These are phyloP conservation scores for Coleophora flavipennella DNA, from an alignment of 2,888 invertebrate species.

Conservation along the genomic window DNA sequence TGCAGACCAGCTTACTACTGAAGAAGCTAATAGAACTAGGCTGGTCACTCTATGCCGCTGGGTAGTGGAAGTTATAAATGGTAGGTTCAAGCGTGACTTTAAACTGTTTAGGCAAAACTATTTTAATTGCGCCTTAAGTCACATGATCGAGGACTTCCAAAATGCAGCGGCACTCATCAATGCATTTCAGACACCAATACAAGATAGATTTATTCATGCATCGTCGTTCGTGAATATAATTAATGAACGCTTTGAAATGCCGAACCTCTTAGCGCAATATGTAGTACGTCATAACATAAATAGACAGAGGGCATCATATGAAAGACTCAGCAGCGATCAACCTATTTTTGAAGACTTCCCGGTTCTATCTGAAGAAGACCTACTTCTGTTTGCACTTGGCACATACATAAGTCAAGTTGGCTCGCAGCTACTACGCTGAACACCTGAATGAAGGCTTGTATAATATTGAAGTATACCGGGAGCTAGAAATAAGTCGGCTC, in stretches of 20 bases:
- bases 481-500: background rate
- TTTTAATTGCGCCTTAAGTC: constrained; percentile 6
- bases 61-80: no score
- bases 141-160: background rate
- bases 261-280: constrained; percentile 1
- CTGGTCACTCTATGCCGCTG: constrained; percentile 9
- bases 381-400: constrained; percentile 8
- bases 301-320: constrained; percentile 2
- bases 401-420: constrained; percentile 11
- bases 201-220: constrained; percentile 5
- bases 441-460: constrained; percentile 1
- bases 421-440: constrained; percentile 11
- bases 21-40: constrained; percentile 10
- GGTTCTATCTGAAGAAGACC: background rate
- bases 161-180: constrained; percentile 5
- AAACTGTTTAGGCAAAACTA: constrained; percentile 10
- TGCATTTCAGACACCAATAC: constrained; percentile 6
- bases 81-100: constrained; percentile 11
- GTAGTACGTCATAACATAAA: constrained; percentile 1
- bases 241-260: background rate
- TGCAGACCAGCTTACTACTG: constrained; percentile 6
- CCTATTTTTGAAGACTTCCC: constrained; percentile 2
- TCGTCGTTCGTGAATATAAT: constrained; percentile 4
- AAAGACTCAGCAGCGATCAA: background rate
- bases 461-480: constrained; percentile 2